Evolutionary conservation across 2,888 invertebrate species (phyloP), one percentile per base, ranked within the genome.

Genomic region (Mimas tiliae): DNA sequence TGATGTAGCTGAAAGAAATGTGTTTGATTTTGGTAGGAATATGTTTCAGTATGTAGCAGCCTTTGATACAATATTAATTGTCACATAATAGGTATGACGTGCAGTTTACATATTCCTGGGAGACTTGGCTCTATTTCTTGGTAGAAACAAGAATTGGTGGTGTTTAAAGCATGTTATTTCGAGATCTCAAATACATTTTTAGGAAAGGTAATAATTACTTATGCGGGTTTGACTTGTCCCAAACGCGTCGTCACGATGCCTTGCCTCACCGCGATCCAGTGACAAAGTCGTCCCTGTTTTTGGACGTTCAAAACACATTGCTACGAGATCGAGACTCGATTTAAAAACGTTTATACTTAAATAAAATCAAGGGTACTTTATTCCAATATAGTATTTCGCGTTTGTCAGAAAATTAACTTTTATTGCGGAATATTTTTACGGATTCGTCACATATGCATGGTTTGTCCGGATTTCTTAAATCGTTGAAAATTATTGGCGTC

Each of bases 281-380:
- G 58, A 58, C 58, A 58, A 58, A 58, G 58, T 58, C 58, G 58
- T 58, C 58, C 58, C 58, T 58, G 58, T 58, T 42, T 58, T 42
- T 38, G 38, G 38, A 58, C 58, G 58, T 58, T 58, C 58, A 58
- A 58, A 55, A 58, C 42, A 58, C 58, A 58, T 58, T 21, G 58
- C 42, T 58, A 58, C 58, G 42, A 58, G 58, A 38, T 42, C 58
- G 19, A 19, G 58, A 58, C 19, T 42, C 42, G 19, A 58, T 58
- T 58, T 58, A 58, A 58, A 58, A 58, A 19, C 38, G 58, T 42
- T 58, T 58, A 42, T 33, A 53, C 27, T 21, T 42, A 51, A 45
- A 53, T 53, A 53, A 65, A 50, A 53, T 19, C 21, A 12, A 42
- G 48, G 27, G 47, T 48, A 14, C 38, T 16, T 66, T 52, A 33